Conservation (phyloP, 2,888 invertebrate genomes). For the Amphipoea oculea region DNA sequence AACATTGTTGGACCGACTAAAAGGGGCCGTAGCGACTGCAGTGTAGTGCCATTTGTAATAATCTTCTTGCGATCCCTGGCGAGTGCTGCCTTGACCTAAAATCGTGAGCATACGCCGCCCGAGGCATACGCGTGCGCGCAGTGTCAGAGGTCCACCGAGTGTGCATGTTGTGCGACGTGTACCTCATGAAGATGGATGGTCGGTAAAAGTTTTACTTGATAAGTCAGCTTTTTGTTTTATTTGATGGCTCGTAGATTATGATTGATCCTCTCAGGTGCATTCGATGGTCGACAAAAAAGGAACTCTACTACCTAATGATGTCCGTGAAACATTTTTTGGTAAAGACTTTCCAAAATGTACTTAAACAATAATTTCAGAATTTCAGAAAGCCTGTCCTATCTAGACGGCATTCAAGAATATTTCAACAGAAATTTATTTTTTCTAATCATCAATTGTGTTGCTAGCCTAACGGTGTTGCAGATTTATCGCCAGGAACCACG, state of each 20-base stretch:
- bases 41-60: constrained; percentile 78
- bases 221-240: constrained; percentile 50
- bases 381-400: constrained; percentile 7
- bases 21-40: constrained; percentile 66
- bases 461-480: constrained; percentile 68
- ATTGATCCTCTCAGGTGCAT: constrained; percentile 25
- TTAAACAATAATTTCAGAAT: background rate
- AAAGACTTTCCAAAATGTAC: background rate
- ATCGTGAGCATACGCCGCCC: constrained; percentile 78
- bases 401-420: background rate
- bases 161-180: constrained; percentile 59
- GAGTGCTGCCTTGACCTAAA: constrained; percentile 87
- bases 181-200: constrained; percentile 62
- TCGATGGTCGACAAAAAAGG: constrained; percentile 1
- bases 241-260: constrained; percentile 36
- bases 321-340: too few species aligned
- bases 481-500: constrained; percentile 76
- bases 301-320: background rate
- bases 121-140: constrained; percentile 75
- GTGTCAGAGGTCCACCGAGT: constrained; percentile 75
- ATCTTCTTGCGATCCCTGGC: constrained; percentile 82
- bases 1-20: constrained; percentile 60
- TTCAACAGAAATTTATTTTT: constrained; percentile 51
- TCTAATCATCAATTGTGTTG: constrained; percentile 62
- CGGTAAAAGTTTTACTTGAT: constrained; percentile 50